Conservation (phyloP, 2,888 invertebrate genomes). For the Blastobasis lacticolella region DNA sequence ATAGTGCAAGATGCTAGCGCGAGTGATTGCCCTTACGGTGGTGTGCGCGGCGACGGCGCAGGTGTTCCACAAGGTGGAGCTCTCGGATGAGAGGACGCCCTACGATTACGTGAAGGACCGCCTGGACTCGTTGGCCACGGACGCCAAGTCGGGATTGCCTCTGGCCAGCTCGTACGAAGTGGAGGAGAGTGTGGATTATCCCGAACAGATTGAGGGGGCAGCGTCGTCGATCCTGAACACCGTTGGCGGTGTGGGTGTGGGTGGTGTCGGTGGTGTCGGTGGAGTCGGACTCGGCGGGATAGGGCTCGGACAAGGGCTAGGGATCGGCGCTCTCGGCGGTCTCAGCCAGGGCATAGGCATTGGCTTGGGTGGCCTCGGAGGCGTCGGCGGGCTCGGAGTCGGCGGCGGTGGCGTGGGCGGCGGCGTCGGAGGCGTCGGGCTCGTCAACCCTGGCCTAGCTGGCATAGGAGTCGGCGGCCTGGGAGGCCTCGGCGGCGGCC, state of each 20-base stretch:
- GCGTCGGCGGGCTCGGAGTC: constrained; percentile 24
- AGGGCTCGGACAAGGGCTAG: constrained; percentile 23
- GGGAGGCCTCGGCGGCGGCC: constrained; percentile 40
- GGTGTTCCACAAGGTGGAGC: constrained; percentile 40
- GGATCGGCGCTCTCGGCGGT: constrained; percentile 22
- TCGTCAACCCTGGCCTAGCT: constrained; percentile 44
- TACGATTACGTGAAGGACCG: constrained; percentile 62
- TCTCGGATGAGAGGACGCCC: constrained; percentile 56
- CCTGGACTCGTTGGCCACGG: constrained; percentile 45
- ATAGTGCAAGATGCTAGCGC: constrained; percentile 47
- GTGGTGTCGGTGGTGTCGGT: constrained; percentile 24
- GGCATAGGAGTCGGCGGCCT: constrained; percentile 43
- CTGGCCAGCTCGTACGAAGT: constrained; percentile 72
- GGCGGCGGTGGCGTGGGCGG: constrained; percentile 27
- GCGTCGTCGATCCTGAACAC: constrained; percentile 56
- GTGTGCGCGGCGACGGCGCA: constrained; percentile 37
- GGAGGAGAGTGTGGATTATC: constrained; percentile 75
- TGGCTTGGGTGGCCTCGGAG: constrained; percentile 30
- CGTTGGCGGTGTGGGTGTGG: constrained; percentile 42
- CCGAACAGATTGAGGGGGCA: constrained; percentile 60
- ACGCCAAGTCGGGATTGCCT: constrained; percentile 48
- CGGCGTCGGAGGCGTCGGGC: constrained; percentile 33
- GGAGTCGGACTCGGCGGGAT: constrained; percentile 24
- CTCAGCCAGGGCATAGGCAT: constrained; percentile 18
- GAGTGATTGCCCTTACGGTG: constrained; percentile 37